Base-by-base conservation (phyloP, 2,797 vertebrate genomes). In the Helicolenus hilgendorfi region DNA sequence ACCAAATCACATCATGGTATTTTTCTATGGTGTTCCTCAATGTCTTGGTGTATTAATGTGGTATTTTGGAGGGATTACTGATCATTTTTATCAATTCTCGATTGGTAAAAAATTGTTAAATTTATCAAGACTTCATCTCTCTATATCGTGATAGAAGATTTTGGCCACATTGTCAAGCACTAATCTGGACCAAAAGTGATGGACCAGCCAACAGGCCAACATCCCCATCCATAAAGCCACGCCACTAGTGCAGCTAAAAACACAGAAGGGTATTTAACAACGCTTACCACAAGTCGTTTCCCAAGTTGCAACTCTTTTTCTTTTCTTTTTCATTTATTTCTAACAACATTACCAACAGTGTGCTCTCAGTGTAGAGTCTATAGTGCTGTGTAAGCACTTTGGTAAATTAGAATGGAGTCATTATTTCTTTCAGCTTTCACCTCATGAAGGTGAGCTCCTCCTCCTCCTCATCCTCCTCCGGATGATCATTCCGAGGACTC, bases 361-460 rank as follows among this genome's bases (percentile, higher is more conserved):
- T 49, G 31, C 15, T 75, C 13, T 58, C 49, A n/a, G 56, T 26
- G 18, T 15, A 13, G 62, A 36, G 33, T 65, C 11, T n/a, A 11
- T 65, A 56, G 38, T 65, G 84, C 76, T 77, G 41, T 89, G 59
- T 81, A 31, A 72, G 86, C 81, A 88, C 88, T 89, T 73, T 80
- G 75, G 33, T 72, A 88, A 93, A 93, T 93, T 87, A 84, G 72
- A 94, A 81, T 36, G 1, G 67, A 73, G 29, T 72, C 14, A 10
- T 83, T 83, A 56, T 59, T 78, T 68, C 35, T 27, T 36, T 64
- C 49, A 79, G 74, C 77, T 71, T 90, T 80, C 71, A 81, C 85
- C 68, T 81, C 35, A 36, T 78, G 70, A 85, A 79, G 65, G 72
- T 88, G 72, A 83, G 45, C 65, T 79, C 83, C 68, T 86, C 89